phyloP scores from a whole-genome alignment of 1,140 invertebrate species.

The Cyclargus thomasi region DNA sequence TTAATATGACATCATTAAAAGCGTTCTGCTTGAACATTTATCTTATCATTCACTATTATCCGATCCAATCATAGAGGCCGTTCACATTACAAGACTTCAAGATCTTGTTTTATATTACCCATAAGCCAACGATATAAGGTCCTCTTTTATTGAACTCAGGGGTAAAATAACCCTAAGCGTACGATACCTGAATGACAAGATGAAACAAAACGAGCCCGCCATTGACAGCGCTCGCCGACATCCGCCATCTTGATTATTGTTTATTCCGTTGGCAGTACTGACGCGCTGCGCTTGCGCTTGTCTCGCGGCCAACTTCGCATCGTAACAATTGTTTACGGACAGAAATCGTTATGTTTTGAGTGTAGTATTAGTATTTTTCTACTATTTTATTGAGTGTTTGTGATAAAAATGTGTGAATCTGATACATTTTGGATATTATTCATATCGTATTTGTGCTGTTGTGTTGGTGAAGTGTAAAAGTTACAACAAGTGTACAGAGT shows the following conservation, averaged over 20 bases:
- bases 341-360: conserved; percentile 61
- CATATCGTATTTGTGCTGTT: not conserved
- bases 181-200: conserved; percentile 8
- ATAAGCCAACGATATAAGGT: not conserved
- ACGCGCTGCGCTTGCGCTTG: conserved; percentile 12
- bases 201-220: conserved; percentile 17
- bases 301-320: conserved; percentile 45
- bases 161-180: not conserved
- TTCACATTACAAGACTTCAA: conserved; percentile 38
- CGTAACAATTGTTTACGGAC: conserved; percentile 44
- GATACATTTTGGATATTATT: not conserved
- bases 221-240: conserved; percentile 25
- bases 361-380: conserved; percentile 16
- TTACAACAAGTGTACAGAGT: not conserved
- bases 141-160: not conserved
- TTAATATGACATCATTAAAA: not conserved
- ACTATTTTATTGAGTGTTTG: not conserved
- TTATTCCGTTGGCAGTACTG: conserved; percentile 44
- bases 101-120: not conserved
- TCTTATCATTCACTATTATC: conserved; percentile 20
- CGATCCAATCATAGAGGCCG: conserved; percentile 42
- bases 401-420: not conserved
- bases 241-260: conserved; percentile 39
- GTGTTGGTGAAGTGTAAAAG: not conserved
- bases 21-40: conserved; percentile 26